Evolutionary conservation across 2,113 vertebrate species (phyloP).

Genomic region (Thryonomys swinderianus): DNA sequence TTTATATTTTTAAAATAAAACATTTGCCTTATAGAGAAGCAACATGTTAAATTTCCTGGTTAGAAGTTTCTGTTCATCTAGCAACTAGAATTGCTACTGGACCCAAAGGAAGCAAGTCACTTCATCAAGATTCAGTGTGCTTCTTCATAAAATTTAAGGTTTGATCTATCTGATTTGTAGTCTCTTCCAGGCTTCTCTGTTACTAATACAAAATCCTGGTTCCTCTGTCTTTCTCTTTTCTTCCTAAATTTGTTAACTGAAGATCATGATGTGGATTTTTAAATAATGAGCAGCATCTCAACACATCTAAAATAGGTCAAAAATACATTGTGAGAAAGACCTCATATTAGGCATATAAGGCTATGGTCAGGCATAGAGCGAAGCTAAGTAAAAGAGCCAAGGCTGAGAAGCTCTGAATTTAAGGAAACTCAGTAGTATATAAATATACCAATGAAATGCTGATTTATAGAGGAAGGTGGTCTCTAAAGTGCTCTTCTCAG

Average conservation of each 20-base stretch:
- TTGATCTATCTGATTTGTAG: background rate
- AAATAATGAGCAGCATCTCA: background rate
- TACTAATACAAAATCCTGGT: background rate
- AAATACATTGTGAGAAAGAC: background rate
- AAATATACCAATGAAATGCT: background rate
- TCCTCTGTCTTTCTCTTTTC: background rate
- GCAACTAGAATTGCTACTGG: background rate
- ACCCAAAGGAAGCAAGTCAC: background rate
- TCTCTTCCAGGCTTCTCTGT: background rate
- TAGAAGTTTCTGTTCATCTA: background rate
- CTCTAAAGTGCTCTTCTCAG: background rate
- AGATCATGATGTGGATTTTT: background rate
- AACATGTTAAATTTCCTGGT: background rate
- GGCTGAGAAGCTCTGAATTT: background rate
- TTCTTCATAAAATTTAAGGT: background rate
- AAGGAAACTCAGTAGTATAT: background rate
- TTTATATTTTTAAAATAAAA: constrained; percentile 21
- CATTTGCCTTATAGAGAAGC: background rate
- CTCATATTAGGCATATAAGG: background rate
- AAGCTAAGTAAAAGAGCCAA: background rate
- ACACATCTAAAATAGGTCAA: background rate
- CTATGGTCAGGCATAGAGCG: background rate
- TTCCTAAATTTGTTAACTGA: background rate
- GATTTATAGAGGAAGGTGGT: background rate
- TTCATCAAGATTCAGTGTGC: background rate